These are phyloP conservation scores for Criorhina ranunculi DNA, from an alignment of 2,888 invertebrate species.

Conservation along the genomic window DNA sequence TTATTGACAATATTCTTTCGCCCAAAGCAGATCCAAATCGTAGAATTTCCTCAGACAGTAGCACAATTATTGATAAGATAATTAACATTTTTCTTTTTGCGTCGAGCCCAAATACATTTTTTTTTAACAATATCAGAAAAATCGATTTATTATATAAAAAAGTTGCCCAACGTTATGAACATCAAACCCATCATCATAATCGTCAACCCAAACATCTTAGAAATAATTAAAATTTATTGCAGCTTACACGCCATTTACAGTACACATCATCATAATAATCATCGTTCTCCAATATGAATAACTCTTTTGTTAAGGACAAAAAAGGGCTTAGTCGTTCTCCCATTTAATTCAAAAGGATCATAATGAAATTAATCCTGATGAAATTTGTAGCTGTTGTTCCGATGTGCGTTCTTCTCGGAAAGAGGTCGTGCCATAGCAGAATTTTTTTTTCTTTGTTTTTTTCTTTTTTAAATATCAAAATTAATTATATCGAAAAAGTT, in stretches of 20 bases:
- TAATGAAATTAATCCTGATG: constrained; percentile 64
- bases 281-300: constrained; percentile 2
- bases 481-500: constrained; percentile 65
- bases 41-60: too few species aligned
- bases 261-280: constrained; percentile 2
- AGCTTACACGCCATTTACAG: constrained; percentile 10
- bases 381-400: constrained; percentile 35
- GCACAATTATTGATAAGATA: too few species aligned
- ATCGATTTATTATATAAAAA: neutral
- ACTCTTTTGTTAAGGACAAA: constrained; percentile 27
- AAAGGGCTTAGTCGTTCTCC: neutral
- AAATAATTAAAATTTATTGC: constrained; percentile 36
- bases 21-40: too few species aligned
- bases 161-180: neutral
- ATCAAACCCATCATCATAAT: neutral
- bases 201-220: neutral
- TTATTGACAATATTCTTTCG: too few species aligned
- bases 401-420: constrained; percentile 1
- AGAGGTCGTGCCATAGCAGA: constrained; percentile 1
- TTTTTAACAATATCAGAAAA: too few species aligned
- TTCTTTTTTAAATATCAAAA: constrained; percentile 51
- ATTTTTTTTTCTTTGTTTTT: neutral
- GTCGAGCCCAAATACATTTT: too few species aligned
- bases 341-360: constrained; percentile 50
- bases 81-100: too few species aligned